Conservation (phyloP, 2,113 vertebrate genomes). For the Oophaga pumilio region DNA sequence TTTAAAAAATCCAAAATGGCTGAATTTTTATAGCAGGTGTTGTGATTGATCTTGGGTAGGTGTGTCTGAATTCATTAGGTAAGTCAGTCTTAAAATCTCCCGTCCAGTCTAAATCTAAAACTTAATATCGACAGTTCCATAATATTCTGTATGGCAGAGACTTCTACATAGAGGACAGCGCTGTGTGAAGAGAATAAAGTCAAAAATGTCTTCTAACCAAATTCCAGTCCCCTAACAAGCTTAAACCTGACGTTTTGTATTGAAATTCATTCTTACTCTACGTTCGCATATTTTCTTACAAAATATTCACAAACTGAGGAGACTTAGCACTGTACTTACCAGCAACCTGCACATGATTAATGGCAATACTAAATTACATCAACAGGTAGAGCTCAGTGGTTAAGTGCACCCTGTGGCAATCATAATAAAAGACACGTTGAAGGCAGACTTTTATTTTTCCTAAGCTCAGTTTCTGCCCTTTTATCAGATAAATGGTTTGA, state of each 20-base stretch:
- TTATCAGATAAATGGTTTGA: background rate
- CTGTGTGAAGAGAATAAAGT: background rate
- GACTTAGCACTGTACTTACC: background rate
- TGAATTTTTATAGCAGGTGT: background rate
- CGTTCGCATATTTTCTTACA: slow-evolving; percentile 10
- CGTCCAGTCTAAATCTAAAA: background rate
- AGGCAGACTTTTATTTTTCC: background rate
- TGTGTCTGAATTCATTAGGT: background rate
- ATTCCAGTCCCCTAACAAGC: slow-evolving; percentile 39
- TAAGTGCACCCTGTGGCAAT: slow-evolving; percentile 6
- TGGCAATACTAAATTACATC: background rate
- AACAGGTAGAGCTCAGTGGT: background rate
- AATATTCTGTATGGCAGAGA: background rate
- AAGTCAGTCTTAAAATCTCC: background rate
- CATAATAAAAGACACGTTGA: too few relatives aligned
- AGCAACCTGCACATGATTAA: background rate
- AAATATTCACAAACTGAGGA: background rate
- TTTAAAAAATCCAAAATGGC: background rate
- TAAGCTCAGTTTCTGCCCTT: background rate
- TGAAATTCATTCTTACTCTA: background rate
- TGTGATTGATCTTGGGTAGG: background rate
- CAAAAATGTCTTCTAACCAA: slow-evolving; percentile 30
- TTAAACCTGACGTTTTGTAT: slow-evolving; percentile 33
- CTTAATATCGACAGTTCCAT: background rate
- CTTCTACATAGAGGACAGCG: background rate